Evolutionary conservation across 2,797 vertebrate genomes (phyloP), one percentile per base, ranked within the genome.

Genomic region (Thaleichthys pacificus): DNA sequence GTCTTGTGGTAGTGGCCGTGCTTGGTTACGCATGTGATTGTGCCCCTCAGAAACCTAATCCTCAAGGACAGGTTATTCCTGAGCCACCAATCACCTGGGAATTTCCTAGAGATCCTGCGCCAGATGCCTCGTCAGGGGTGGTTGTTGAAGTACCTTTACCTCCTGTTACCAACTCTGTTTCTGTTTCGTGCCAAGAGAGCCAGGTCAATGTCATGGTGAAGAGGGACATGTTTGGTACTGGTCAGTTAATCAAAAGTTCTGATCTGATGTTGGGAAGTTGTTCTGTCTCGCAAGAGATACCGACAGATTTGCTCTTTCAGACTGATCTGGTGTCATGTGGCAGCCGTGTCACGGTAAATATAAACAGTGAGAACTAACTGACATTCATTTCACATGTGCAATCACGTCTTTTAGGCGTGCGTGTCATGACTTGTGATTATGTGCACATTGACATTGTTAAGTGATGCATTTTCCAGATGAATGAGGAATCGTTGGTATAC

Each of bases 231-330:
- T 91, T 89, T 81, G 88, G 91, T 2, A 86, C 24, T 4, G 89
- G 90, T 5, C 81, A 89, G 62, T 14, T 61, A 0, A 84, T 92
- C 70, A 74, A 83, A 21, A 6, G 87, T 1, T 4, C 32, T 0
- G 82, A 89, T 35, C 69, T 93, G 1, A 79, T 60, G 19, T 63
- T 93, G 60, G 91, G 92, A 74, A 5, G 4, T 4, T 93, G 93
- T 65, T 2, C 0, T 0, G 60, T 17, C 21, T 1, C 64, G 0
- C 76, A 4, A 21, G 84, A 89, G 30, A 88, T 92, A 1, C 8
- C 76, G 73, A 78, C 82, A 15, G 78, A 86, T 47, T 14, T 92
- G 54, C 81, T 91, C 70, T 92, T 77, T 84, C n/a, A 90, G 54
- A 0, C 77, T 51, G 65, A 76, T 2, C 85, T 93, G 68, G 89